Conservation (phyloP, 2,797 vertebrate species). For the Chromobotia macracanthus region DNA sequence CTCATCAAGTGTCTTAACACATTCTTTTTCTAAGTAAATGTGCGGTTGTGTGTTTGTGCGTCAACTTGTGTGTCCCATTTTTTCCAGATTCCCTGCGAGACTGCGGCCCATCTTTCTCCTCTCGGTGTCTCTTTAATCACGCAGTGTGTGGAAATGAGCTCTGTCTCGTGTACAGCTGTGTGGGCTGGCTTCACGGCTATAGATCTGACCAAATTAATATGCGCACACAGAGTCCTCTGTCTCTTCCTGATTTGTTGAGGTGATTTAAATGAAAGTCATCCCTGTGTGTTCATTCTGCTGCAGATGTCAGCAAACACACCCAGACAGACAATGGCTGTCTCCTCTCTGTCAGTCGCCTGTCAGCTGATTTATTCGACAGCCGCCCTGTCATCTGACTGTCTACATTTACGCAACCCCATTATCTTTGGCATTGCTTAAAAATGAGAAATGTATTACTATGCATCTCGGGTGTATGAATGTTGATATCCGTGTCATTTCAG, state of each 20-base stretch:
- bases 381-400: slow-evolving; percentile 32
- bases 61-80: not conserved
- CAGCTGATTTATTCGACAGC: slow-evolving; percentile 30
- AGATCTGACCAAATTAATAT: slow-evolving; percentile 54
- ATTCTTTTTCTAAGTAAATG: slow-evolving; percentile 9
- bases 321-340: slow-evolving; percentile 44
- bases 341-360: slow-evolving; percentile 33
- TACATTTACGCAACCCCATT: slow-evolving; percentile 21
- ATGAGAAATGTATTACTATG: slow-evolving; percentile 26
- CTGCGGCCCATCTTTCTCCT: slow-evolving; percentile 9
- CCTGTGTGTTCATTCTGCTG: slow-evolving; percentile 37
- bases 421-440: not conserved
- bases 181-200: slow-evolving; percentile 27
- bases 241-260: slow-evolving; percentile 47
- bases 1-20: slow-evolving; percentile 5
- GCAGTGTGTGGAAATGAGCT: slow-evolving; percentile 36
- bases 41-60: slow-evolving; percentile 34
- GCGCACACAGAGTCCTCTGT: slow-evolving; percentile 33
- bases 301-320: slow-evolving; percentile 45
- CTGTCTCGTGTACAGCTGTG: slow-evolving; percentile 48
- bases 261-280: slow-evolving; percentile 56
- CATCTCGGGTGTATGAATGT: slow-evolving; percentile 18
- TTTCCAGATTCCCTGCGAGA: slow-evolving; percentile 21
- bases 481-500: slow-evolving; percentile 23
- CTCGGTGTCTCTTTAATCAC: slow-evolving; percentile 42